Base-by-base conservation (phyloP, 37 sponge, comb jelly and placozoan species). In the Ianthella basta region DNA sequence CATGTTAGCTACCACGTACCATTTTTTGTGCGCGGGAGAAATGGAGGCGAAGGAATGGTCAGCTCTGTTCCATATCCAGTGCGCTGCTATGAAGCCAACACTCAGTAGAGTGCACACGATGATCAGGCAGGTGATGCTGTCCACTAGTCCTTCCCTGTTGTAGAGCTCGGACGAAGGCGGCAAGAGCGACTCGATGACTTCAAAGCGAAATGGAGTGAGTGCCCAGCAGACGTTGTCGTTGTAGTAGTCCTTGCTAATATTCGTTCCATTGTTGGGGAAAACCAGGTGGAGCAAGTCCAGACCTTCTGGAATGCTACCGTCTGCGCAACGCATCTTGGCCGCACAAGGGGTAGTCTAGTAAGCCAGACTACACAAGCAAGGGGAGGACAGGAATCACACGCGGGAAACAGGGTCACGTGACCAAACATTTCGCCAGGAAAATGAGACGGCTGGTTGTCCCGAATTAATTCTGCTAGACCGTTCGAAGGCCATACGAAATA, bases 1-100 rank as follows among this genome's bases (percentile, higher is more conserved):
- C 25, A 95, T 24, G 79, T 95, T 95, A 24, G 91, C 96, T 6
- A 92, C 84, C 29, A 95, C 93, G 73, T 95, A 95, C 91, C 93
- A 88, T 65, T 95, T 89, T 87, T 95, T 95, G 80, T 95, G 96
- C 6, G 79, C 15, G 39, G 96, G 96, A n/a, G 27, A 66, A 36
- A 95, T 89, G n/a, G 70, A 30, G 16, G 83, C 79, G 56, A 95
- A 95, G 53, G 55, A 25, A 12, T 72, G 57, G 81, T 92, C 84
- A 29, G 92, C 8, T 13, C 13, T 56, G 21, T 84, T 61, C 84
- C 93, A 87, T 12, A 90, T 18, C 0, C 15, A 55, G 30, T 84
- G 70, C 19, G 41, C 53, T 13, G 86, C 33, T 14, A 88, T 25
- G 61, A 84, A 57, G n/a, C 33, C 75, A 0, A 82, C 40, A 0